Evolutionary conservation across 2,888 invertebrate genomes (phyloP), one percentile per base, ranked within the genome.

Genomic region (Strigamia crassipes): DNA sequence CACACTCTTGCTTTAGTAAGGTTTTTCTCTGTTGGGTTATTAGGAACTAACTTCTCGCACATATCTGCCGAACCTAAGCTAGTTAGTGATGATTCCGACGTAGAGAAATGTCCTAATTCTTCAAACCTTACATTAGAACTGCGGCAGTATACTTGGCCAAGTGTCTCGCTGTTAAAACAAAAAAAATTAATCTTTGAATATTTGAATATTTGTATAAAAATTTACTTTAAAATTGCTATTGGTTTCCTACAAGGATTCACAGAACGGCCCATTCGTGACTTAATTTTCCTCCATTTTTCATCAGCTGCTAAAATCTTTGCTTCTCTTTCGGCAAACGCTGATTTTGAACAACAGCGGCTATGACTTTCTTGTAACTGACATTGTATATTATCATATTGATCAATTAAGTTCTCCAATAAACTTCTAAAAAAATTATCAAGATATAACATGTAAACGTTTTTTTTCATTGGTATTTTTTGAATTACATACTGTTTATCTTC

Each of bases 221-320:
- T 10, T 66, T 66, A 85, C 85, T 84, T 83, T 78, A 85, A 84
- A 18, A 85, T 83, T 79, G 84, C 83, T 13, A 84, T 81, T 13
- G 85, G 84, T 41, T 84, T 83, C 79, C 83, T 83, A 3, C 83
- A 82, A 34, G 84, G 83, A 46, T 82, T 83, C n/a, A 83, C 83
- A 18, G 83, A 83, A 21, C 84, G 82, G 56, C 82, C 82, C 31
- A 83, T 82, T 56, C 85, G 66, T 81, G 83, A 82, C 23, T 84
- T 82, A 18, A 85, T 83, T 73, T 85, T 84, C 82, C 85, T 85
- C 86, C 86, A 87, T 23, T 85, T 84, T 78, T 86, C 86, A 83
- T 87, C 87, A 18, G 86, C 86, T 83, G 86, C 81, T 6, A 85
- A 80, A 38, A 86, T 83, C 41, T 84, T 83, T 80, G 86, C 85